A percentile compares a stretch with the other conserved stretches of the same genome.
Conservation (phyloP, 2,797 vertebrate genomes). For the Cheracebus regulus region DNA sequence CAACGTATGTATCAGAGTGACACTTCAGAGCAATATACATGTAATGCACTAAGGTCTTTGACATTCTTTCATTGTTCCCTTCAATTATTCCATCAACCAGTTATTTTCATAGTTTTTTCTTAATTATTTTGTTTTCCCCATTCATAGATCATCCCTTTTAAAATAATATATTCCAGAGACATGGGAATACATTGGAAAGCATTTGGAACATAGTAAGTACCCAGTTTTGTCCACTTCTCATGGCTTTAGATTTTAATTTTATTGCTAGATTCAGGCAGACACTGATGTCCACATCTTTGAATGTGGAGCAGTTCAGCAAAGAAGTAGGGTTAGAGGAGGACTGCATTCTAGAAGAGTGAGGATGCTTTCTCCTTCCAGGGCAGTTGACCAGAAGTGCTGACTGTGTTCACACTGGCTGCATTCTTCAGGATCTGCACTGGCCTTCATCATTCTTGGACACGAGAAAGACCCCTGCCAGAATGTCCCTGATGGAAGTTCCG, state of each 20-base stretch:
- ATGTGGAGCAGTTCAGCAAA: neutral
- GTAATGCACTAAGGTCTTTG: neutral
- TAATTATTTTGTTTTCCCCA: neutral
- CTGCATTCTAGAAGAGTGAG: neutral
- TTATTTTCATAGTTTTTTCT: neutral
- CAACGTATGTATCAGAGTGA: neutral
- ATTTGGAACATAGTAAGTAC: neutral
- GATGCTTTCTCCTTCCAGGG: neutral
- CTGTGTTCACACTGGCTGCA: accelerated
- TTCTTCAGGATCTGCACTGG: neutral
- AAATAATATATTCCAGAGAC: neutral
- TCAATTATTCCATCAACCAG: neutral
- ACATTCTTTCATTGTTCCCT: neutral
- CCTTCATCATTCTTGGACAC: neutral
- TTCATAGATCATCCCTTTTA: neutral
- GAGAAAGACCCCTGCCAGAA: neutral
- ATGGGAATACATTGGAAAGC: neutral
- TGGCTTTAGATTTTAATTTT: neutral
- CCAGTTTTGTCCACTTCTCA: neutral
- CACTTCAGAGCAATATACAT: neutral
- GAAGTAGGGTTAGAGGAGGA: neutral
- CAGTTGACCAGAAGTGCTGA: neutral
- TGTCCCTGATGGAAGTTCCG: neutral
- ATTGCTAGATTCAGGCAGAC: neutral
- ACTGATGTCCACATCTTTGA: neutral